These are phyloP conservation scores for Megaustenia siamemsis DNA, from an alignment of 2,888 invertebrate species.

Conservation along the genomic window DNA sequence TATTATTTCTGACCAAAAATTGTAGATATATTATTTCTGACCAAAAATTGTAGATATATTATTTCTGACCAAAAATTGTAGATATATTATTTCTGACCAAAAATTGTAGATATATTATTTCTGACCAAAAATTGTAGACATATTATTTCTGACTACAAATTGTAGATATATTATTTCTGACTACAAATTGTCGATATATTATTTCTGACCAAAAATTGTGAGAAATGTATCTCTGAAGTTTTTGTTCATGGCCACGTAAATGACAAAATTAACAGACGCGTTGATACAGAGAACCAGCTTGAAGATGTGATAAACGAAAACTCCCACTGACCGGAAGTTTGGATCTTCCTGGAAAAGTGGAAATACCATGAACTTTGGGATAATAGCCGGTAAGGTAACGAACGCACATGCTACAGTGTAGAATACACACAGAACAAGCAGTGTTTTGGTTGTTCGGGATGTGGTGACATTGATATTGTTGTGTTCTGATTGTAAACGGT, in stretches of 20 bases:
- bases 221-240: slow-evolving; percentile 42
- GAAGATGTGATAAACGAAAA: slow-evolving; percentile 38
- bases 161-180: no score
- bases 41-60: no score
- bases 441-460: slow-evolving; percentile 41
- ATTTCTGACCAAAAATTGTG: no score
- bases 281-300: slow-evolving; percentile 40
- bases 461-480: neutral
- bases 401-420: slow-evolving; percentile 36
- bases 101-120: no score
- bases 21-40: no score
- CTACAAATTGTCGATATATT: no score
- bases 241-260: slow-evolving; percentile 47
- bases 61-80: no score
- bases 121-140: no score
- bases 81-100: no score
- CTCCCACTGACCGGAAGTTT: slow-evolving; percentile 28
- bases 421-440: slow-evolving; percentile 37
- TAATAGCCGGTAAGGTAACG: slow-evolving; percentile 32
- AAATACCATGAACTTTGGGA: slow-evolving; percentile 37
- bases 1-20: no score
- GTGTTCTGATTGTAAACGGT: neutral
- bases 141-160: no score
- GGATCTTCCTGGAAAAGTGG: slow-evolving; percentile 33
- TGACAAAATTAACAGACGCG: slow-evolving; percentile 40